A percentile compares a stretch with the other conserved stretches of the same genome.
Conservation (phyloP, 2,113 vertebrate genomes). For the Pachypanchax playfairii region DNA sequence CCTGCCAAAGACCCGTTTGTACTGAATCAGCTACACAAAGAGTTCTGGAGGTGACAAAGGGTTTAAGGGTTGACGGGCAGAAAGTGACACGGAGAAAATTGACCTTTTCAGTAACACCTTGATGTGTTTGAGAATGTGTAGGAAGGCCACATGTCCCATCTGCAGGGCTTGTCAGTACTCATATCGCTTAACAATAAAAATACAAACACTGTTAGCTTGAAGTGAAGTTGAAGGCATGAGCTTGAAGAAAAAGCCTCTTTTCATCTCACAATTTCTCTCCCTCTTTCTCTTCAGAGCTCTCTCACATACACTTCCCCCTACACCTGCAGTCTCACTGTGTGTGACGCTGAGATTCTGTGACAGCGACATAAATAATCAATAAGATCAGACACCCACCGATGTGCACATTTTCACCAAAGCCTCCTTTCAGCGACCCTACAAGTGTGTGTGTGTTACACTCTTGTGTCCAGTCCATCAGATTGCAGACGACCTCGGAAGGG, state of each 20-base stretch:
- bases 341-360: constrained; percentile 75
- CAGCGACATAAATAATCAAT: constrained; percentile 82
- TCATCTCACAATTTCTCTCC: constrained; percentile 12
- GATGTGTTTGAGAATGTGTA: constrained; percentile 23
- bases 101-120: constrained; percentile 61
- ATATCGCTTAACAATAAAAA: constrained; percentile 26
- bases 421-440: constrained; percentile 36
- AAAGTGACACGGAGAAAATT: constrained; percentile 45
- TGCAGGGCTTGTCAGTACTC: constrained; percentile 39
- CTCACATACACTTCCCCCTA: constrained; percentile 10
- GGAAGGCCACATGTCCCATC: constrained; percentile 32
- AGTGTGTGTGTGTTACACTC: constrained; percentile 14
- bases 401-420: constrained; percentile 23
- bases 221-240: constrained; percentile 14
- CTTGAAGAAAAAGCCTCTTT: constrained; percentile 1
- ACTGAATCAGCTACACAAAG: constrained; percentile 21
- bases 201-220: constrained; percentile 17
- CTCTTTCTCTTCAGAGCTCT: constrained; percentile 9
- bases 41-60: constrained; percentile 30
- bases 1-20: constrained; percentile 5
- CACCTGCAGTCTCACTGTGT: constrained; percentile 23
- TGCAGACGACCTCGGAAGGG: constrained; percentile 17
- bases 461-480: not conserved
- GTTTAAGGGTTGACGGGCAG: constrained; percentile 48
- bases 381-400: constrained; percentile 55